These are phyloP conservation scores for Anastrepha obliqua DNA, from an alignment of 1,140 invertebrate genomes.

Conservation along the genomic window DNA sequence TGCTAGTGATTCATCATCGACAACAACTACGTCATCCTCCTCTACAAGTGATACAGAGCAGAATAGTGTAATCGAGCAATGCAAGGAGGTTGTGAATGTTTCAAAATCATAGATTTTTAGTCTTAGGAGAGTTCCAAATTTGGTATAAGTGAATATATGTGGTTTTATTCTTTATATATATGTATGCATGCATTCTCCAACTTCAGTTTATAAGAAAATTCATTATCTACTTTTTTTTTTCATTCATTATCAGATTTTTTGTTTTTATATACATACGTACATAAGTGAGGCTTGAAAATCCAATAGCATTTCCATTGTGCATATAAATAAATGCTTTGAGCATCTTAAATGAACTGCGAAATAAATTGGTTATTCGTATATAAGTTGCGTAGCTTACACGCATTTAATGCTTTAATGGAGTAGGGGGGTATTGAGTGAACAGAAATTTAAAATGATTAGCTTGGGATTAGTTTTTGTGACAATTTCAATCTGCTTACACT, in stretches of 20 bases:
- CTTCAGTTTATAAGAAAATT: no score
- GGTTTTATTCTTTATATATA: neutral
- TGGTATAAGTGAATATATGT: neutral
- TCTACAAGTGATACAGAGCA: constrained; percentile 67
- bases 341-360: neutral
- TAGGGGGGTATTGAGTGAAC: no score
- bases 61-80: constrained; percentile 71
- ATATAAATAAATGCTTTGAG: constrained; percentile 11
- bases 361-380: no score
- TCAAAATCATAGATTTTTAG: neutral
- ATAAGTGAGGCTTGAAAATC: constrained; percentile 17
- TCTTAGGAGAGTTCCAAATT: neutral
- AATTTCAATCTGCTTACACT: no score
- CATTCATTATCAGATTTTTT: constrained; percentile 13
- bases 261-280: neutral
- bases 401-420: no score
- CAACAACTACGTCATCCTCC: constrained; percentile 58
- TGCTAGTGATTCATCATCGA: constrained; percentile 55
- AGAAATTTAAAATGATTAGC: no score
- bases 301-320: constrained; percentile 2
- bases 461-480: no score
- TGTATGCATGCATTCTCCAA: no score
- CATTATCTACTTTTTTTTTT: neutral
- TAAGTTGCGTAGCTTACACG: no score
- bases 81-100: constrained; percentile 58